Percentiles rank a stretch among this genome's conserved stretches.
Evolutionary conservation across 2,797 vertebrate genomes (phyloP).

Genomic region (Paramormyrops hopkinsi): DNA sequence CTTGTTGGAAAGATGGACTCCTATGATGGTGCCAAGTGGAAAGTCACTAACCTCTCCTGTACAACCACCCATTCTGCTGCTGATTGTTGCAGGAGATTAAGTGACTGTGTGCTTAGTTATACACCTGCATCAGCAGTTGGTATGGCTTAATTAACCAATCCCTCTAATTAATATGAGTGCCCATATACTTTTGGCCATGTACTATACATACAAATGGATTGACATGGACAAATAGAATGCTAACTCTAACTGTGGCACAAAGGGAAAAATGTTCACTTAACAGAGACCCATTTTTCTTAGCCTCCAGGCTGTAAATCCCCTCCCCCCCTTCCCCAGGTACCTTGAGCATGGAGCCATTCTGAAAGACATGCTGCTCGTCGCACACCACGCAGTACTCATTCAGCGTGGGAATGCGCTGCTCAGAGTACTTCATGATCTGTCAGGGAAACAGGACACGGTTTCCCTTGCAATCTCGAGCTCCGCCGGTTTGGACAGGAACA

Average conservation of each 20-base stretch:
- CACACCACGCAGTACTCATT: constrained; percentile 99
- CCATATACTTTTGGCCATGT: background rate
- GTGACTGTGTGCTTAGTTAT: background rate
- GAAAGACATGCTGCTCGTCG: constrained; percentile 98
- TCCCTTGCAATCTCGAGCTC: constrained; percentile 36
- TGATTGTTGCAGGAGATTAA: background rate
- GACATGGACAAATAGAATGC: background rate
- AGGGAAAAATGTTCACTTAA: background rate
- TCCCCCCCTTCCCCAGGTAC: constrained; percentile 46
- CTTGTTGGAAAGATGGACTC: background rate
- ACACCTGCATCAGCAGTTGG: background rate
- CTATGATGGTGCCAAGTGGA: background rate
- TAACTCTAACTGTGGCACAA: background rate
- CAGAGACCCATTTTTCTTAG: background rate
- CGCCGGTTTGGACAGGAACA: background rate
- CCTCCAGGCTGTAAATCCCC: background rate
- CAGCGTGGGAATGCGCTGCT: constrained; percentile 93
- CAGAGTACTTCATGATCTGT: constrained; percentile 98
- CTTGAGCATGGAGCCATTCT: constrained; percentile 99
- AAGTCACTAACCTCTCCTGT: background rate
- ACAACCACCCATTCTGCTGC: background rate
- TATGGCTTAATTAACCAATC: background rate
- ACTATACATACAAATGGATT: background rate
- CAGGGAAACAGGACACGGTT: constrained; percentile 25
- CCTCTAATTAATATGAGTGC: background rate